Evolutionary conservation across 2,113 vertebrate species (phyloP), one percentile per base, ranked within the genome.

Genomic region (Serinus canaria): DNA sequence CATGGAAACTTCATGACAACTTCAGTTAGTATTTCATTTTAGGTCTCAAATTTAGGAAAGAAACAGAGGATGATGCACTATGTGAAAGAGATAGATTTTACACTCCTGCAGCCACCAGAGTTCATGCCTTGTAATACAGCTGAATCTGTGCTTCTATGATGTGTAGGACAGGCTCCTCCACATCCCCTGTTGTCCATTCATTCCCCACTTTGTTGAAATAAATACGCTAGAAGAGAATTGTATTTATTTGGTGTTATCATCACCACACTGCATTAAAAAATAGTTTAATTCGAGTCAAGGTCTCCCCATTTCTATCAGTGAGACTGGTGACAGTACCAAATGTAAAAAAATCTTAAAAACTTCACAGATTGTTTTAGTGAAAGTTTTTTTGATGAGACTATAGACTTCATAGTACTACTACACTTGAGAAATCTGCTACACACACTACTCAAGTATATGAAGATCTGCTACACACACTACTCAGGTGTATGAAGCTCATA

Each of bases 161-260:
- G 47, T 7, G 7, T 37, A 62, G n/a, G 50, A 58, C 6, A 84
- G 56, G 3, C 15, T 63, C 21, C 27, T 68, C 28, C 49, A 76
- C 7, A 78, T 8, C 3, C 2, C 30, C 37, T 2, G 2, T 15
- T 25, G 21, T 28, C 20, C 0, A 0, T n/a, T 83, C 33, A 20
- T 46, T 78, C 14, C 59, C 69, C 37, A n/a, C 6, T 47, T 20
- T 35, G 4, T 21, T 81, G 64, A 93, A 86, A 76, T 13, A 89
- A 81, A 83, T 7, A n/a, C 6, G 9, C n/a, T 59, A 67, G 30
- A 83, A 83, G 22, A 88, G 4, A 70, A 81, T 17, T 75, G 19
- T 24, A 70, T 70, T 83, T 87, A 30, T 12, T 68, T 4, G 11
- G 14, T 15, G 7, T 27, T 76, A 44, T 21, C 2, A 2, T 52